These are phyloP conservation scores for Athene cunicularia DNA, from an alignment of 2,113 vertebrate genomes.

Conservation along the genomic window DNA sequence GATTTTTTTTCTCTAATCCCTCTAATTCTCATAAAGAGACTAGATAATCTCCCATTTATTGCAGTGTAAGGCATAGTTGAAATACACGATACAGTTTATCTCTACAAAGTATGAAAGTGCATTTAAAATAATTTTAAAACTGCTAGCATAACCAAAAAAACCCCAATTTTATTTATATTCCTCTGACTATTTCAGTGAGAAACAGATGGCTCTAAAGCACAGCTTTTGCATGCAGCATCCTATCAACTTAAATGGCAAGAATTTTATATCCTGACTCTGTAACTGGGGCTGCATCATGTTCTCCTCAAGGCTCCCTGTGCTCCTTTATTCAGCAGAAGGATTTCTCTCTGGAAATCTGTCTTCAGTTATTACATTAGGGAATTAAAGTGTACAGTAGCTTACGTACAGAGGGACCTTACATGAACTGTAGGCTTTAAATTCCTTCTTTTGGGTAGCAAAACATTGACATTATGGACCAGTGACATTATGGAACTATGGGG, in stretches of 20 bases:
- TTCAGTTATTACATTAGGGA: neutral
- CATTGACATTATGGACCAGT: neutral
- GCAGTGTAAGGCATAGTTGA: neutral
- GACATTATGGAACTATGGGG: neutral
- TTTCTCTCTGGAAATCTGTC: neutral
- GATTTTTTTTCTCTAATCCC: slow-evolving; percentile 22
- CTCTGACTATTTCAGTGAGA: neutral
- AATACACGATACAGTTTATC: neutral
- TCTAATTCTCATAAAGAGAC: neutral
- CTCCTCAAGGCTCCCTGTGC: neutral
- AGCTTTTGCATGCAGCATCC: fast-evolving
- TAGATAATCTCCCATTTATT: slow-evolving; percentile 13
- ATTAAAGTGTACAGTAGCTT: neutral
- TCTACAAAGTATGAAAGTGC: neutral
- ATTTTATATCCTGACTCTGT: neutral
- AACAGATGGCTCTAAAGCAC: slow-evolving; percentile 6
- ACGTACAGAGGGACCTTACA: neutral
- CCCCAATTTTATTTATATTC: neutral
- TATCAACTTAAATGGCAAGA: neutral
- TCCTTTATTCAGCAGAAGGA: neutral
- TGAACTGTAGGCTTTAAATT: neutral
- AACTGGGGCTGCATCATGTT: neutral
- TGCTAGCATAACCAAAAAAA: neutral
- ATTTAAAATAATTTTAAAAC: neutral
- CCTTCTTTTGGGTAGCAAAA: neutral